These are phyloP conservation scores for Drosophila suzukii DNA, from an alignment of 1,140 invertebrate species.

Conservation along the genomic window DNA sequence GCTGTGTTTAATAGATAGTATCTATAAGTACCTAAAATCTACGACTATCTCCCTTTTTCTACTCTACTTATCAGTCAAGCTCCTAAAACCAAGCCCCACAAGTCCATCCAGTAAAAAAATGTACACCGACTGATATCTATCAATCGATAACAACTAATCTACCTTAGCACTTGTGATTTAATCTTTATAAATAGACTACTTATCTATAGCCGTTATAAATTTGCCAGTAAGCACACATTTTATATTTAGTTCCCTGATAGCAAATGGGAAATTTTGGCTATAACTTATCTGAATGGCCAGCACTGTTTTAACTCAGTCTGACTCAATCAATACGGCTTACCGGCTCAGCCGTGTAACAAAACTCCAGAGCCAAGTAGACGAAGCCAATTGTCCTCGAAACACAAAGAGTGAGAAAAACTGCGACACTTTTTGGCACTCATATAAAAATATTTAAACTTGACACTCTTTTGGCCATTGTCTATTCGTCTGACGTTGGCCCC, in stretches of 20 bases:
- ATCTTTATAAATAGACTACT: neutral
- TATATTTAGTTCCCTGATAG: slow-evolving; percentile 2
- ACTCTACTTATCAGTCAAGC: neutral
- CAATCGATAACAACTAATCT: slow-evolving; percentile 27
- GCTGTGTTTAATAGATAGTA: too few species aligned
- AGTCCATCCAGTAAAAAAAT: neutral
- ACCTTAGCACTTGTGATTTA: neutral
- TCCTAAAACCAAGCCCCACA: neutral
- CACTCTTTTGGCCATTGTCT: slow-evolving; percentile 57
- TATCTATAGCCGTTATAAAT: slow-evolving; percentile 16
- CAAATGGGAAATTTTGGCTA: neutral
- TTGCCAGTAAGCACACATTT: slow-evolving; percentile 8
- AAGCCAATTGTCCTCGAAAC: slow-evolving; percentile 27
- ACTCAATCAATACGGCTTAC: slow-evolving; percentile 64
- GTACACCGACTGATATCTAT: neutral
- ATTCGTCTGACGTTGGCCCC: slow-evolving; percentile 26
- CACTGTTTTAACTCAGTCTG: slow-evolving; percentile 12
- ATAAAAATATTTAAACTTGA: slow-evolving; percentile 75
- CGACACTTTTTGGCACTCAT: slow-evolving; percentile 57
- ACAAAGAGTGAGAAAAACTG: slow-evolving; percentile 41
- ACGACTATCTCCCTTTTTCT: neutral
- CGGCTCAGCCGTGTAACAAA: slow-evolving; percentile 58
- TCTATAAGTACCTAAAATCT: too few species aligned
- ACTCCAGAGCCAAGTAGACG: slow-evolving; percentile 29
- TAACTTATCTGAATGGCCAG: neutral